Percentiles rank a stretch among this genome's conserved stretches.
Conservation (phyloP, 2,797 vertebrate species). For the Trachops cirrhosus region DNA sequence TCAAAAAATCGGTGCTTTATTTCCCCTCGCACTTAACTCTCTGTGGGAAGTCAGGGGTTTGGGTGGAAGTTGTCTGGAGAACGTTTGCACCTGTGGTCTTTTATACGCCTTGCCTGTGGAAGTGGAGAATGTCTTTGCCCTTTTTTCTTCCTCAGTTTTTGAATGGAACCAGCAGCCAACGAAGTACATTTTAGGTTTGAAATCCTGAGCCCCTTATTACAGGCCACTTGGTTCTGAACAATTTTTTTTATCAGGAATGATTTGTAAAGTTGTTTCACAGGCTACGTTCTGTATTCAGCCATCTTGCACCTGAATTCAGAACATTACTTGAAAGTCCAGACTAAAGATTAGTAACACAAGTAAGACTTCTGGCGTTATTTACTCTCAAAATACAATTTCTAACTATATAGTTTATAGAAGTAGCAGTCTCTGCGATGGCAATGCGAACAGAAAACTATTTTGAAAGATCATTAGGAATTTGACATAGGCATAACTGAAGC, state of each 20-base stretch:
- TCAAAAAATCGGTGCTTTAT: neutral
- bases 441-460: neutral
- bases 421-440: neutral
- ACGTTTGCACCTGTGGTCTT: neutral
- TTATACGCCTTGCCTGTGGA: neutral
- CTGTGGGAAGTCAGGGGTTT: neutral
- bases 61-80: neutral
- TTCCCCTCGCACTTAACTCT: neutral
- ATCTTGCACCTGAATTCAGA: neutral
- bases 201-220: neutral
- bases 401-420: neutral
- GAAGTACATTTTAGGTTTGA: neutral
- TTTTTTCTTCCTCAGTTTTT: neutral
- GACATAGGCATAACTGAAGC: neutral
- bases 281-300: neutral
- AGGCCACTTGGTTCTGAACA: neutral
- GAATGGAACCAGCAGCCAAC: neutral
- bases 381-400: neutral
- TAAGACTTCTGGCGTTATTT: neutral
- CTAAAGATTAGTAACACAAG: neutral
- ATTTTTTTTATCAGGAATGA: neutral
- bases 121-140: neutral
- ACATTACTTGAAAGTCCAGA: slow-evolving; percentile 27
- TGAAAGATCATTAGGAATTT: neutral
- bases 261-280: slow-evolving; percentile 14